phyloP scores from a whole-genome alignment of 1,140 invertebrate species.

The Brachionus asplanchnoidis region DNA sequence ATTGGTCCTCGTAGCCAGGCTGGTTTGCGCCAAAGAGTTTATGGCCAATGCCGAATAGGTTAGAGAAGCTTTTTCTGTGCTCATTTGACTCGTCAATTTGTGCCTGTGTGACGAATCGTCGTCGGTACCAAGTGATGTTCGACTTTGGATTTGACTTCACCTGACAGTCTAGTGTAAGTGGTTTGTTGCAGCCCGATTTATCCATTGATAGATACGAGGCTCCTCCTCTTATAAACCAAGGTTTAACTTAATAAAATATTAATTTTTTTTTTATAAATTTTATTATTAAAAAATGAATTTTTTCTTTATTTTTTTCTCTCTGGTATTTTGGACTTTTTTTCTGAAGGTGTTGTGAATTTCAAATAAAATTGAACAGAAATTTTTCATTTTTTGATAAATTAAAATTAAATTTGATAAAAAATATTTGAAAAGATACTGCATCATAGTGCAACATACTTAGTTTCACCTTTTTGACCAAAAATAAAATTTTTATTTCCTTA shows the following conservation, averaged over 20 bases:
- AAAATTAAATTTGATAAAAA: no score
- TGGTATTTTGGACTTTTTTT: no score
- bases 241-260: not conserved
- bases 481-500: no score
- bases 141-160: conserved; percentile 17
- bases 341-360: no score
- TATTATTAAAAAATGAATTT: not conserved
- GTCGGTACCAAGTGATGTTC: conserved; percentile 37
- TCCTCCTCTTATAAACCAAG: not conserved
- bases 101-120: not conserved
- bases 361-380: no score
- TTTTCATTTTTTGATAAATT: no score
- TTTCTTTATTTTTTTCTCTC: no score
- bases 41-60: not conserved
- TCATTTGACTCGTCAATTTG: not conserved
- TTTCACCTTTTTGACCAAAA: no score
- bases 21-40: not conserved
- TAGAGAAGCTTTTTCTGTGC: not conserved
- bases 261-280: not conserved
- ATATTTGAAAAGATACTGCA: no score
- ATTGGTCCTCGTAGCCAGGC: not conserved
- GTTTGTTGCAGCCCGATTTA: conserved; percentile 14
- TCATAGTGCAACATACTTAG: no score
- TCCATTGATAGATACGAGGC: not conserved
- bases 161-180: conserved; percentile 26